Evolutionary conservation across 2,888 invertebrate species (phyloP), one percentile per base, ranked within the genome.

Genomic region (Pseudolycoriella hygida): DNA sequence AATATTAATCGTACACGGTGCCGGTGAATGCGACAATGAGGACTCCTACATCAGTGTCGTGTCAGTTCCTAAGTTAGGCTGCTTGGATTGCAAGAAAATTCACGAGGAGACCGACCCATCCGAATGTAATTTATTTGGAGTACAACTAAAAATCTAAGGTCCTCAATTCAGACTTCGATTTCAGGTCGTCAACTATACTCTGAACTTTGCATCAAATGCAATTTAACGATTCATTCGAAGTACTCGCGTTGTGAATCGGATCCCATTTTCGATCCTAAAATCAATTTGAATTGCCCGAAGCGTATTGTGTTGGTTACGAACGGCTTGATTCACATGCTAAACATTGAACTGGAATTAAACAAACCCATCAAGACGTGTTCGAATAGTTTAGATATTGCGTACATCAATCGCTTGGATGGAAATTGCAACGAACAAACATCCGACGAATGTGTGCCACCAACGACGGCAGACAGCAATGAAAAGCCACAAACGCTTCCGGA

Each of bases 191-290:
- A 25, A 8, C 4, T 25, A 25, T 25, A 25, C 25, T 25, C 25
- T 4, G 25, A 25, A 25, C 8, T 81, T 53, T 94, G 94, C 60
- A 67, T 88, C 47, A 79, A 81, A 57, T 93, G 94, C 61, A 88
- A 90, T 58, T 79, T 90, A 53, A 88, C 90, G 41, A 77, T 93
- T 51, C 92, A 94, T 64, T 88, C 89, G 53, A 86, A 85, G 59
- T 89, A 90, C 61, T 86, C 87, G 58, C 80, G 88, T 54, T 83
- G 86, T n/a, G 78, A 83, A 40, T 86, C 88, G 43, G 83, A 80
- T 55, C 88, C 86, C 19, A 72, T 74, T 61, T 83, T 83, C 55
- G 76, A 77, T 53, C 78, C 80, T 0, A 72, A 73, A 8, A 73
- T 78, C 3, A 78, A 79, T 56, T 66, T 80, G 41, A 76, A 77